Evolutionary conservation across 2,888 invertebrate genomes (phyloP).

Genomic region (Melieria omissa): DNA sequence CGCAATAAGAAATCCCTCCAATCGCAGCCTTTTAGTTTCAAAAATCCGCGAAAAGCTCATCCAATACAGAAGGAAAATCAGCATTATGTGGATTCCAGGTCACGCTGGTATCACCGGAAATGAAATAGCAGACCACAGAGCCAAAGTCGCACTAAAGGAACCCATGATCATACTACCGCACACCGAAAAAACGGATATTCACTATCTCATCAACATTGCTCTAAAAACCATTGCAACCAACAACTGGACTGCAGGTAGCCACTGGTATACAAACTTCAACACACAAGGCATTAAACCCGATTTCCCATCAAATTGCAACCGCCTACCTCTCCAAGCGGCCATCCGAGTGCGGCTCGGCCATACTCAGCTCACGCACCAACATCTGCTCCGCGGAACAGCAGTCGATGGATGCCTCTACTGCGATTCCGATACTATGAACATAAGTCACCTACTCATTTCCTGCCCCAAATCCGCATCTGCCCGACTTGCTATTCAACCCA

Average conservation of each 20-base stretch:
- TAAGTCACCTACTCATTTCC: not conserved
- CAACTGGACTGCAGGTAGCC: not conserved
- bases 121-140: constrained; percentile 2
- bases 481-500: no score
- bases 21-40: not conserved
- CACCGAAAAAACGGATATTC: no score
- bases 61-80: not conserved
- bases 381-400: constrained; percentile 9
- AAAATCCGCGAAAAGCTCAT: constrained; percentile 2
- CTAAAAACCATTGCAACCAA: no score
- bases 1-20: not conserved
- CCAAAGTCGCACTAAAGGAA: not conserved
- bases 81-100: constrained; percentile 11
- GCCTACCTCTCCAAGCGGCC: not conserved
- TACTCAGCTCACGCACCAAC: constrained; percentile 1
- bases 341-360: constrained; percentile 7
- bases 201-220: no score
- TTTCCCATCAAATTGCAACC: not conserved
- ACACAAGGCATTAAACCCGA: not conserved
- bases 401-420: not conserved
- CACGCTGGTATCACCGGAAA: constrained; percentile 15
- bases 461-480: not conserved
- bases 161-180: not conserved
- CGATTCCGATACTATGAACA: not conserved
- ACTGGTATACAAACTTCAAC: not conserved